Percentiles rank a stretch among this genome's conserved stretches.
Conservation (phyloP, 1,140 invertebrate species). For the Mactra quadrangularis region DNA sequence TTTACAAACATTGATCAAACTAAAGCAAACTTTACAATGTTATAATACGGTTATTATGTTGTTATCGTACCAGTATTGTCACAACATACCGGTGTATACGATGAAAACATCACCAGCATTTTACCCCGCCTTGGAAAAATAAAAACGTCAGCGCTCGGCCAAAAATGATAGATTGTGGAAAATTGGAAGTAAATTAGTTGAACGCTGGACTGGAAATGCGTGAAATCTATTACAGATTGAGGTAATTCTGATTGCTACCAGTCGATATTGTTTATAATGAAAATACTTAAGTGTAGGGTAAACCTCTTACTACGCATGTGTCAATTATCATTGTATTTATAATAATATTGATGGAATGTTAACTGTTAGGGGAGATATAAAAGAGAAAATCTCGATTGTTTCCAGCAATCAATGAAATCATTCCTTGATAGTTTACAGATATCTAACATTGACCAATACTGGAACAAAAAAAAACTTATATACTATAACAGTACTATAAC, state of each 20-base stretch:
- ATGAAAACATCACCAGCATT: slow-evolving; percentile 25
- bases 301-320: slow-evolving; percentile 33
- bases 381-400: no score
- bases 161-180: slow-evolving; percentile 37
- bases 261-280: slow-evolving; percentile 54
- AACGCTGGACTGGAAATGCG: not conserved
- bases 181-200: slow-evolving; percentile 45
- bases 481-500: no score
- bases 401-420: no score
- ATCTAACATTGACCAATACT: no score
- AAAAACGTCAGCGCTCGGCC: slow-evolving; percentile 40
- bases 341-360: slow-evolving; percentile 39
- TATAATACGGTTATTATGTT: slow-evolving; percentile 43
- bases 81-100: slow-evolving; percentile 12
- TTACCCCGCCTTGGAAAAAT: slow-evolving; percentile 48
- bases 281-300: slow-evolving; percentile 34
- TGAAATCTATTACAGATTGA: not conserved
- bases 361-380: not conserved
- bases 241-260: not conserved
- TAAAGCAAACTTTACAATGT: slow-evolving; percentile 42
- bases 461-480: no score
- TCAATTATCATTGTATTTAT: slow-evolving; percentile 54
- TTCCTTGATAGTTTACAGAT: no score
- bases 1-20: slow-evolving; percentile 40
- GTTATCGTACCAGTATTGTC: slow-evolving; percentile 10